Conservation (phyloP, 2,888 invertebrate species). For the Chrysolina haemoptera region DNA sequence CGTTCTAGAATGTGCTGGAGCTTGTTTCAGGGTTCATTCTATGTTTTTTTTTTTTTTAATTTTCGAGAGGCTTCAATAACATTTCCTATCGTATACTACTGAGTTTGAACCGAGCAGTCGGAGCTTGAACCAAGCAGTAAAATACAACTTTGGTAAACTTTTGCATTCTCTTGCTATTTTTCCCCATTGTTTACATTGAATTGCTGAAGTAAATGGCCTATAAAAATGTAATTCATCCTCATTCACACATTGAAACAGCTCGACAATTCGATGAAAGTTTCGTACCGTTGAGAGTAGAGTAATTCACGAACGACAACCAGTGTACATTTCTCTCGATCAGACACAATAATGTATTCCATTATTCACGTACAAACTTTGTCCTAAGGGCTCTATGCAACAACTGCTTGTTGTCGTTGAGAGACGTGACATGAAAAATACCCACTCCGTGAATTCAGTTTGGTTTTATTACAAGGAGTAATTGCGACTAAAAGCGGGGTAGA, state of each 20-base stretch:
- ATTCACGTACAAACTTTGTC: constrained; percentile 39
- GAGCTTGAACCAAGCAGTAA: too few species aligned
- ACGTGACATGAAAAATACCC: constrained; percentile 52
- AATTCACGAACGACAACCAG: neutral
- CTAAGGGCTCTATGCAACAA: constrained; percentile 48
- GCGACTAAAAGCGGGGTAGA: constrained; percentile 46
- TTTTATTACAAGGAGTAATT: constrained; percentile 64
- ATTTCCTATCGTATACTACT: too few species aligned
- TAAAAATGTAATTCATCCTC: too few species aligned
- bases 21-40: too few species aligned
- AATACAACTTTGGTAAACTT: too few species aligned
- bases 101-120: too few species aligned
- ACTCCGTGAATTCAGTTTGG: constrained; percentile 52
- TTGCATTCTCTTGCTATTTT: too few species aligned
- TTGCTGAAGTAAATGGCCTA: too few species aligned
- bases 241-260: neutral
- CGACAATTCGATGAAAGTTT: neutral
- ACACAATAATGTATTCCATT: constrained; percentile 29
- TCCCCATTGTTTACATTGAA: too few species aligned
- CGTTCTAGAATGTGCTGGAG: too few species aligned
- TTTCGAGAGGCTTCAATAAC: too few species aligned
- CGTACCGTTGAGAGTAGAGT: neutral
- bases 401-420: constrained; percentile 49
- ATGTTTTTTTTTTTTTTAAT: too few species aligned
- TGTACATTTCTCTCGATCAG: constrained; percentile 17